Conservation (phyloP, 2,113 vertebrate genomes). For the Neogobius melanostomus region DNA sequence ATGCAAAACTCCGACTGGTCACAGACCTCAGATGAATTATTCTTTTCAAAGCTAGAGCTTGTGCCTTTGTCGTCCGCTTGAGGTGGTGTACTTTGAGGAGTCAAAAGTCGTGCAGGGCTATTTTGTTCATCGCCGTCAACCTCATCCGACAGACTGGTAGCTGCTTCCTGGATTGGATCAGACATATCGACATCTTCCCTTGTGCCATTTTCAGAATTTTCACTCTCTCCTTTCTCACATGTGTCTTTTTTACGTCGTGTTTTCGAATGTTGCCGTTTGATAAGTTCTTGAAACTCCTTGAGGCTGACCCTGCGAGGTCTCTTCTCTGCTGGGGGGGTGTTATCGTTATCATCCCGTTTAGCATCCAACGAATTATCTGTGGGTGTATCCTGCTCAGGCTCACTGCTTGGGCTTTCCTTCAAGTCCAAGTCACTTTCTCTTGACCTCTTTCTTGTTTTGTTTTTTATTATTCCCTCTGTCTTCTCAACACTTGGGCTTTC, state of each 20-base stretch:
- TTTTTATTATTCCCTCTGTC: background rate
- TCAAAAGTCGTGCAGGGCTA: constrained; percentile 8
- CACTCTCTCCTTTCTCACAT: background rate
- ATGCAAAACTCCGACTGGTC: background rate
- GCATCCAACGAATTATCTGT: background rate
- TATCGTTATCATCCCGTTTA: fast-evolving
- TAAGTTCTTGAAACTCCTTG: constrained; percentile 42
- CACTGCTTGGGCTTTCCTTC: background rate
- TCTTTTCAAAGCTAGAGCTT: background rate
- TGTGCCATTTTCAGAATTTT: background rate
- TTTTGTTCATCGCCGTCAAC: background rate
- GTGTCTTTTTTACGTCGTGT: constrained; percentile 9
- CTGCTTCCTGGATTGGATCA: background rate
- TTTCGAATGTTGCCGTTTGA: constrained; percentile 23
- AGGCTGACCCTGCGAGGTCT: background rate
- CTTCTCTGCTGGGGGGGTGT: background rate
- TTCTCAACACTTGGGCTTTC: constrained; percentile 1
- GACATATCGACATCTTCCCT: background rate
- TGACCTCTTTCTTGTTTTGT: constrained; percentile 3
- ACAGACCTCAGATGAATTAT: too few relatives aligned
- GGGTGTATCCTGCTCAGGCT: fast-evolving
- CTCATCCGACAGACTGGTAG: background rate
- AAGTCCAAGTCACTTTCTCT: background rate
- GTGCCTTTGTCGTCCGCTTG: background rate
- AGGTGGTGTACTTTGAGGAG: background rate